Evolutionary conservation across 2,797 vertebrate species (phyloP).

Genomic region (Coilia nasus): DNA sequence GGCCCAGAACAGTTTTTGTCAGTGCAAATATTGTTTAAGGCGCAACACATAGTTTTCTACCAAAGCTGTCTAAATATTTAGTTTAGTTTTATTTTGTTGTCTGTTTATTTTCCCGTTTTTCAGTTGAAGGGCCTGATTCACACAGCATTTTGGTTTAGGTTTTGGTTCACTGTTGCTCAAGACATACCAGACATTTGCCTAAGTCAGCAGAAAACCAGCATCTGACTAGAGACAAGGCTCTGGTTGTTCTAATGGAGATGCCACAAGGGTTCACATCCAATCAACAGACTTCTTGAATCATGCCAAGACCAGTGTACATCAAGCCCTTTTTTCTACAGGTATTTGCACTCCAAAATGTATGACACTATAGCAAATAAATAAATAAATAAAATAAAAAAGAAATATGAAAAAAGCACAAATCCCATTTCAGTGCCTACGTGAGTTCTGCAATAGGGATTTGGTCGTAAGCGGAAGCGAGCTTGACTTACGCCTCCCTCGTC

Average conservation of each 20-base stretch:
- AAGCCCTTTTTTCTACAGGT: conserved; percentile 47
- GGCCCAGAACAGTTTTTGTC: not conserved
- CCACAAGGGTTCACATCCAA: not conserved
- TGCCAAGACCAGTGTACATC: not conserved
- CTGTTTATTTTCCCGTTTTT: conserved; percentile 17
- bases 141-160: conserved; percentile 1
- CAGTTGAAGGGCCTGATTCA: conserved; percentile 16
- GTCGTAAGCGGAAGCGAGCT: conserved; percentile 50
- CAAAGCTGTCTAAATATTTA: conserved; percentile 1
- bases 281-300: not conserved
- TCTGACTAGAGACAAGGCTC: not conserved
- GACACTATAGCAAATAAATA: not conserved
- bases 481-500: conserved; percentile 88
- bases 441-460: conserved; percentile 64
- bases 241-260: not conserved
- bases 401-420: conserved; percentile 43
- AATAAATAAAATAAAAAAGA: too few species aligned
- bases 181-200: not conserved
- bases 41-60: conserved; percentile 10
- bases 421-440: conserved; percentile 57
- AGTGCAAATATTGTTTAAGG: not conserved
- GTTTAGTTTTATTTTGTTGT: not conserved
- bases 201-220: not conserved
- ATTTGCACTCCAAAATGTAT: conserved; percentile 23
- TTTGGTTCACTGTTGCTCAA: not conserved